phyloP scores from a whole-genome alignment of 2,113 vertebrate genomes.

The Megaceryle maxima region DNA sequence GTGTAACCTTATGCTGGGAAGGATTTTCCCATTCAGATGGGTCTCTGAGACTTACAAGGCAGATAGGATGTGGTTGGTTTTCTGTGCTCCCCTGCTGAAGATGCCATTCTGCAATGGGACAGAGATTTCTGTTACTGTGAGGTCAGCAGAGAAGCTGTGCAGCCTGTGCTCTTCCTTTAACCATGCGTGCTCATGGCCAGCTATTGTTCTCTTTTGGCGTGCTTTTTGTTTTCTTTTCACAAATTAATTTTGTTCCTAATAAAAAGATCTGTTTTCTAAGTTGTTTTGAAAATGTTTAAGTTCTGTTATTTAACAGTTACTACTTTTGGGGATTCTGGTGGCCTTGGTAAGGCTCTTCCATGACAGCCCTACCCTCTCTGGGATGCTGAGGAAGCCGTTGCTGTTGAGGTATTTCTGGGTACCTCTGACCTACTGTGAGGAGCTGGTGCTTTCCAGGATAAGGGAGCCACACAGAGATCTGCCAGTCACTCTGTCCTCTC shows the following conservation, averaged over 20 bases:
- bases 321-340: not conserved
- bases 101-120: rapidly evolving
- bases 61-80: not conserved
- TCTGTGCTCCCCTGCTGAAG: not conserved
- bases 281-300: not conserved
- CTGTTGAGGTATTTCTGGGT: not conserved
- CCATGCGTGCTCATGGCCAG: not conserved
- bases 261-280: slow-evolving; percentile 59
- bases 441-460: not conserved
- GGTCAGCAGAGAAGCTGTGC: not conserved
- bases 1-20: not conserved
- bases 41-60: not conserved
- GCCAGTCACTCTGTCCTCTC: rapidly evolving
- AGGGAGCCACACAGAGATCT: not conserved
- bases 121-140: not conserved
- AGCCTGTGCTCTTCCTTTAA: not conserved
- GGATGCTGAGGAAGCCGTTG: not conserved
- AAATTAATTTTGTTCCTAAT: slow-evolving; percentile 39
- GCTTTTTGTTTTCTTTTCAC: rapidly evolving
- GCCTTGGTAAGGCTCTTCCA: not conserved
- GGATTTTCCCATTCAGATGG: not conserved
- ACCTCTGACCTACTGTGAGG: not conserved
- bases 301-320: not conserved
- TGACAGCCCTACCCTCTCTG: not conserved
- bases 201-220: not conserved